These are phyloP conservation scores for Paradisaea rubra DNA, from an alignment of 2,113 vertebrate species.

Conservation along the genomic window DNA sequence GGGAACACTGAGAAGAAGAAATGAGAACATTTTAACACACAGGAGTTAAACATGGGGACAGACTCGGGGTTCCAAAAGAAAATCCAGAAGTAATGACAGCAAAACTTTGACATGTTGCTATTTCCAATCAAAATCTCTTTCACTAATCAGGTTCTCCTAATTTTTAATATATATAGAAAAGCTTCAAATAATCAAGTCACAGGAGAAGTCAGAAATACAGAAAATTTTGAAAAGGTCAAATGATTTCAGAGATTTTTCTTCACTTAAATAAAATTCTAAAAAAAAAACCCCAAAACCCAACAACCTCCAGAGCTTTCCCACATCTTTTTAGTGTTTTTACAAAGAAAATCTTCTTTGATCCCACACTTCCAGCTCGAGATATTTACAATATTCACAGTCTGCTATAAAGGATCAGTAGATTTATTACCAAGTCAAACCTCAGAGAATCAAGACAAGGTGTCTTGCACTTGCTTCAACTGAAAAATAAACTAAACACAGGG, in stretches of 20 bases:
- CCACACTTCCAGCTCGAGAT: conserved; percentile 4
- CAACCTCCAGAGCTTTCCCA: not conserved
- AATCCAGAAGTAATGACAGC: not conserved
- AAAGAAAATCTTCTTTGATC: conserved; percentile 1
- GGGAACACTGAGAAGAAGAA: conserved; percentile 40
- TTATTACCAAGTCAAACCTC: not conserved
- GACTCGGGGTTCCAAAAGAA: not conserved
- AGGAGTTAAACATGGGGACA: conserved; percentile 16
- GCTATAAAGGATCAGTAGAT: conserved; percentile 28
- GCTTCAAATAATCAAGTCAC: conserved; percentile 6
- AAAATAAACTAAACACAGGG: not conserved
- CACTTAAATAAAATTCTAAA: conserved; percentile 18
- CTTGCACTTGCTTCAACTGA: not conserved
- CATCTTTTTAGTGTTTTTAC: conserved; percentile 9
- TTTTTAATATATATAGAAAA: not conserved
- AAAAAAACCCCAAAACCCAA: not conserved
- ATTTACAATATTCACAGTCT: conserved; percentile 60
- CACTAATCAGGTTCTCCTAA: not conserved
- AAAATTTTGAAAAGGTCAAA: conserved; percentile 38
- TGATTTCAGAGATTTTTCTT: conserved; percentile 34
- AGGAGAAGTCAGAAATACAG: conserved; percentile 31
- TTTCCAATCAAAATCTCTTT: not conserved
- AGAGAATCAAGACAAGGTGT: not conserved
- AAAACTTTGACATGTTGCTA: not conserved
- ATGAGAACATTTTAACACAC: conserved; percentile 16